phyloP scores from a whole-genome alignment of 92 coral and sea anemone species.

The Metridium senile region DNA sequence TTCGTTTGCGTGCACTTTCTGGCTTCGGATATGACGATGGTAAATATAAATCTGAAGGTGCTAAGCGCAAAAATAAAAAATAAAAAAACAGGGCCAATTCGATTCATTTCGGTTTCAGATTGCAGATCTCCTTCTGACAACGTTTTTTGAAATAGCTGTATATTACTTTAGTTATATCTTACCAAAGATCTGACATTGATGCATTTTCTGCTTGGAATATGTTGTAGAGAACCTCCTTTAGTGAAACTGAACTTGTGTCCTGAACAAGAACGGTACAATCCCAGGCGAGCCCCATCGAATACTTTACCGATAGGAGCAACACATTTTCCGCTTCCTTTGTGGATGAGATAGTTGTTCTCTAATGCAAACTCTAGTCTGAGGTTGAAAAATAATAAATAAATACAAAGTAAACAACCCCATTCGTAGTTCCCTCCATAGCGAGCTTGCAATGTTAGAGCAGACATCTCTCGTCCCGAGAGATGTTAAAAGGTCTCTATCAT shows the following conservation, averaged over 20 bases:
- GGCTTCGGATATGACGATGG: no score
- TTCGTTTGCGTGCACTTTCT: no score
- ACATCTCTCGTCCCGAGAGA: no score
- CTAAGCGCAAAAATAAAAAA: no score
- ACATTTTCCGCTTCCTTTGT: conserved; percentile 82
- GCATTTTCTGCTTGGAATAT: conserved; percentile 85
- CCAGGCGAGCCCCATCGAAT: conserved; percentile 75
- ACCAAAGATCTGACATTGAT: conserved; percentile 80
- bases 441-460: no score
- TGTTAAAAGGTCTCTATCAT: no score
- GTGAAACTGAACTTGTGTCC: conserved; percentile 93
- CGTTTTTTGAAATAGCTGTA: neutral
- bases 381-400: neutral
- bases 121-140: no score
- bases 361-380: conserved; percentile 74
- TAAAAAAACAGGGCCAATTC: no score
- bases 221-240: conserved; percentile 92
- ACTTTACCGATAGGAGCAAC: conserved; percentile 64
- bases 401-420: neutral
- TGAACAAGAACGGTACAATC: conserved; percentile 66
- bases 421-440: neutral
- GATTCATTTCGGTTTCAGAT: no score
- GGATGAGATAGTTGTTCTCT: conserved; percentile 72
- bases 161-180: neutral
- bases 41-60: no score